Base-by-base conservation (phyloP, 2,113 vertebrate species). In the Pachycephala philippinensis region DNA sequence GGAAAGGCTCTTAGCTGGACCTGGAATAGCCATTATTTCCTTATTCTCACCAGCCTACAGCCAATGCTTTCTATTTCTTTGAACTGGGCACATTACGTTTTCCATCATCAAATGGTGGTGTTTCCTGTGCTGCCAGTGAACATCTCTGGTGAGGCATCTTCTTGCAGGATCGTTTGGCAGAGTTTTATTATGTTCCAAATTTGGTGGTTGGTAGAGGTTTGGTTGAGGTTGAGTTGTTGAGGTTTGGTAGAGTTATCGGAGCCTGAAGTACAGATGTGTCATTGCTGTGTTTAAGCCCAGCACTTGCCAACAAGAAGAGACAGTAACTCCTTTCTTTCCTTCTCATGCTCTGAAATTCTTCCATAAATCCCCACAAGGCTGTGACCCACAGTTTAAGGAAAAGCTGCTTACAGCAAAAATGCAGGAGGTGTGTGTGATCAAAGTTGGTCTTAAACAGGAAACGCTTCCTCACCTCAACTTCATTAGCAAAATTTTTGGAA, bases 381-480 rank as follows among this genome's bases (percentile, higher is more conserved):
- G 28, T 39, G 50, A 60, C 21, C 9, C 14, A 24, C 8, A 49
- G 17, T 39, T 64, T 35, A 27, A 80, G 33, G 26, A 64, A 72
- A 91, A 89, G 11, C 49, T 84, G 21, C 7, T 68, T 63, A 59
- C 31, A 37, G 42, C 5, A 50, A 59, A 89, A 75, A 63, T 31
- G 3, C 5, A 28, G 45, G 23, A 47, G 11, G 2, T 9, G 16
- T 1, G 2, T 0, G 0, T 6, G 16, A 13, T 23, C 15, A 52
- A 68, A 84, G 64, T 24, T 52, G 5, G 2, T 26, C 15, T 64
- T 56, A 23, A 74, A 26, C 6, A 52, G 40, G 26, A 81, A 60
- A 47, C 0, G 0, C 12, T 42, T 93, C 8, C 27, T 72, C 1
- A 3, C 24, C 9, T 77, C 6, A 23, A 21, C 10, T 74, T 64